Conservation (phyloP, 2,797 vertebrate genomes). For the Sebastolobus alascanus region DNA sequence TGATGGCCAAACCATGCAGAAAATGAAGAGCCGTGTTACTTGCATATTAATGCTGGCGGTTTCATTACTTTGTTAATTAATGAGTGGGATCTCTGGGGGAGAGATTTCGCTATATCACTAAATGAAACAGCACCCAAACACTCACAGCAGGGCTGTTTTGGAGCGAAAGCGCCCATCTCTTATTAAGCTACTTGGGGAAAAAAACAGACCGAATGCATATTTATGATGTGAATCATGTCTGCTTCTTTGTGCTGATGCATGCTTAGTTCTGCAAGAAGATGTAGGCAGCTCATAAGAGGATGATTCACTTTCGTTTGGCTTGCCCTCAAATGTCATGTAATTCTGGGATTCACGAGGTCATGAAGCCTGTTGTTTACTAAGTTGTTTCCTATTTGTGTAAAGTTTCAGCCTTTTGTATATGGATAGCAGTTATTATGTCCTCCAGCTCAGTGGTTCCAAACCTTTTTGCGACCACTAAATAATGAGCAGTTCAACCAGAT, state of each 20-base stretch:
- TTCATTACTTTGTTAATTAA: slow-evolving; percentile 56
- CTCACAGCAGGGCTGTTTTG: slow-evolving; percentile 41
- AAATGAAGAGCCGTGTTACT: slow-evolving; percentile 46
- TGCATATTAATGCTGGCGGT: slow-evolving; percentile 56
- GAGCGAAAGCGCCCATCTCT: slow-evolving; percentile 15
- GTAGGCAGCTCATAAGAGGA: background rate
- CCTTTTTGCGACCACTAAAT: background rate
- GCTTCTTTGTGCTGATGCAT: slow-evolving; percentile 9
- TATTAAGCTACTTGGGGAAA: slow-evolving; percentile 24
- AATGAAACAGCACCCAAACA: slow-evolving; percentile 47
- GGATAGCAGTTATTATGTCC: background rate
- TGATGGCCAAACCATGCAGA: slow-evolving; percentile 44
- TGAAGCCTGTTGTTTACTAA: background rate
- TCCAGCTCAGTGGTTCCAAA: background rate
- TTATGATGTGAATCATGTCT: slow-evolving; percentile 32
- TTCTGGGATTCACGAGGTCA: background rate
- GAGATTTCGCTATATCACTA: slow-evolving; percentile 40
- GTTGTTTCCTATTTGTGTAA: background rate
- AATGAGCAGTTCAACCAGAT: background rate
- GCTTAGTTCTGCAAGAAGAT: background rate
- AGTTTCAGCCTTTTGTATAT: background rate
- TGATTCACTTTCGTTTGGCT: background rate
- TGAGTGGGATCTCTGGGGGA: slow-evolving; percentile 26
- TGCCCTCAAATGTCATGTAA: background rate
- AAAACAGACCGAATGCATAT: slow-evolving; percentile 33